Percentiles rank a stretch among this genome's conserved stretches.
phyloP scores from a whole-genome alignment of 2,888 invertebrate species.

The Hermodice carunculata region DNA sequence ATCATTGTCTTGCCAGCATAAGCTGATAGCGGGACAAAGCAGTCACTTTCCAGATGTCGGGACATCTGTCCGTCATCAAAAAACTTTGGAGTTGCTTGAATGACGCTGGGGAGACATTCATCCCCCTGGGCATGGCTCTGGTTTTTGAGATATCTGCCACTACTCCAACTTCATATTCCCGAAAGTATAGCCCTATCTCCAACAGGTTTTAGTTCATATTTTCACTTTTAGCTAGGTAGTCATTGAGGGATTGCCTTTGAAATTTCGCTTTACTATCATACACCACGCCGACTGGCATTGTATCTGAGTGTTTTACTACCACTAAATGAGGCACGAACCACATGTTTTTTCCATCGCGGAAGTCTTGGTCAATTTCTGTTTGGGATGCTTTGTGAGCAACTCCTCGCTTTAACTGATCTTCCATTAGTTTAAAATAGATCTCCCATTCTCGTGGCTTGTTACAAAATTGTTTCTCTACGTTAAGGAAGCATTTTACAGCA shows the following conservation, averaged over 20 bases:
- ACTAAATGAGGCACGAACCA: not conserved
- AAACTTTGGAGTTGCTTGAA: too few relatives aligned
- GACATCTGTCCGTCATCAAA: too few relatives aligned
- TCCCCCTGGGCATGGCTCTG: too few relatives aligned
- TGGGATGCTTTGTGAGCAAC: slow-evolving; percentile 6
- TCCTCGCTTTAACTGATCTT: slow-evolving; percentile 10
- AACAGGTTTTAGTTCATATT: slow-evolving; percentile 13
- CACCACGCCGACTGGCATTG: slow-evolving; percentile 16
- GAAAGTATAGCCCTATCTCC: not conserved
- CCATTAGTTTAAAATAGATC: slow-evolving; percentile 12
- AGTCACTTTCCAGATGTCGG: too few relatives aligned
- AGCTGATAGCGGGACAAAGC: too few relatives aligned
- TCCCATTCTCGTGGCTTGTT: slow-evolving; percentile 10
- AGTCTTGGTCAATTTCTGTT: not conserved
- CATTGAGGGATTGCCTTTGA: slow-evolving; percentile 17
- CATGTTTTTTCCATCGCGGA: not conserved
- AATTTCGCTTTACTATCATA: slow-evolving; percentile 14
- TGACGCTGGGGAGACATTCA: too few relatives aligned
- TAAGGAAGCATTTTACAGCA: slow-evolving; percentile 14
- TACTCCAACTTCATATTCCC: slow-evolving; percentile 8
- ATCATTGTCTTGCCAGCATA: slow-evolving; percentile 10
- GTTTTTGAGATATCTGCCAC: slow-evolving; percentile 9
- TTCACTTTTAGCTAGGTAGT: not conserved
- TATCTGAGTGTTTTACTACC: not conserved
- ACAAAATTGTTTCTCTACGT: slow-evolving; percentile 9